Evolutionary conservation across 2,888 invertebrate genomes (phyloP), one percentile per base, ranked within the genome.

Genomic region (Copidosoma aretas): DNA sequence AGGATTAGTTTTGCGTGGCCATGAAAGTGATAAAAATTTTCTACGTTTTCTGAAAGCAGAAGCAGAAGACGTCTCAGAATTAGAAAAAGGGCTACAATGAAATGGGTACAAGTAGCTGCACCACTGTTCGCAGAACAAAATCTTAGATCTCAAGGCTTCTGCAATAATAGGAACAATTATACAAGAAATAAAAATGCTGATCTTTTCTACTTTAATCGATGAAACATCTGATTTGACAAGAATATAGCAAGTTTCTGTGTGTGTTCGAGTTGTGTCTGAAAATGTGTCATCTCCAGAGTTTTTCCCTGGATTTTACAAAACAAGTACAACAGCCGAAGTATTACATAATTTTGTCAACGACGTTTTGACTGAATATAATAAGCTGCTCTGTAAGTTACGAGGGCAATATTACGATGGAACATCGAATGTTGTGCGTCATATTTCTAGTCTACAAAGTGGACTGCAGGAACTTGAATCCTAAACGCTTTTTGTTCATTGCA

Each of bases 341-440:
- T 43, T 68, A 32, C 46, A 54, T 64, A 21, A 52, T 57, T 1
- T 56, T 65, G 15, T 25, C 57, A 21, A 51, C 52, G 63, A 64
- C n/a, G 49, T 66, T 41, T 43, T 71, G 17, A 59, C 21, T n/a
- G 4, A 52, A 22, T 58, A 51, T 46, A 25, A 53, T 12, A 56
- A 64, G 22, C 39, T 25, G 22, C 51, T 71, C 14, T 24, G 25
- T 17, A 57, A 74, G 54, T 59, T 68, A 17, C 58, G 68, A 58
- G 72, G 74, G 1, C 72, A 72, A 56, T 74, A 72, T 63, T 72
- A 62, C 53, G 73, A 72, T 60, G 74, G 74, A 14, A 72, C 73
- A n/a, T 22, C 67, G 10, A 74, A 74, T 52, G 60, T 73, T 43
- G 66, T 64, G 25, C 70, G 72, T n/a, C 62, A 67, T 58, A 66